Percentiles rank a stretch among this genome's conserved stretches.
Conservation (phyloP, 2,797 vertebrate genomes). For the Poeciliopsis infans region DNA sequence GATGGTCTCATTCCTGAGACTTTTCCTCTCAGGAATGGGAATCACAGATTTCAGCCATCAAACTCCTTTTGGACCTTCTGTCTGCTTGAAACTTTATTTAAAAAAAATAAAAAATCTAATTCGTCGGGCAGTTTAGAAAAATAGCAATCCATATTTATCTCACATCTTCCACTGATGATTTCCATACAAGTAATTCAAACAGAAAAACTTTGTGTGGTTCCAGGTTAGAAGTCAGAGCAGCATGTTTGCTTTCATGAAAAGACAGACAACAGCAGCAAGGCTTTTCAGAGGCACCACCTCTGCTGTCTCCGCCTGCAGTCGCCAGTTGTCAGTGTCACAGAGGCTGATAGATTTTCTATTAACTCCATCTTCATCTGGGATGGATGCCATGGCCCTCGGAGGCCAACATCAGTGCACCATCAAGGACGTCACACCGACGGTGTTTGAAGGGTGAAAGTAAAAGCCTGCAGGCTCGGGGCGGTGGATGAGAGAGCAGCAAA, state of each 20-base stretch:
- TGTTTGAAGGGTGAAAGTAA: constrained; percentile 44
- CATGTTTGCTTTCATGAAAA: constrained; percentile 11
- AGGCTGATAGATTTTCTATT: constrained; percentile 55
- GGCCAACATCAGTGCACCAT: constrained; percentile 23
- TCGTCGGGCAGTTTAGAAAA: not conserved
- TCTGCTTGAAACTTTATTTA: not conserved
- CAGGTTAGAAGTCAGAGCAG: not conserved
- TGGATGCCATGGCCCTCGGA: constrained; percentile 28
- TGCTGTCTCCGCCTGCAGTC: constrained; percentile 22
- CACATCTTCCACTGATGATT: not conserved
- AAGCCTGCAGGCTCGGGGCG: constrained; percentile 23
- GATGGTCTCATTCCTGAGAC: not conserved
- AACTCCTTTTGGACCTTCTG: not conserved
- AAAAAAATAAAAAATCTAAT: not conserved
- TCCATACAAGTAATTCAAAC: not conserved
- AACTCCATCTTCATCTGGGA: constrained; percentile 52
- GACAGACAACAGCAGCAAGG: constrained; percentile 2
- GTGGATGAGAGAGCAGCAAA: constrained; percentile 12
- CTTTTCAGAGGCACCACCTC: constrained; percentile 15
- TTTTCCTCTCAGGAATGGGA: not conserved
- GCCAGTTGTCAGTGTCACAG: constrained; percentile 44
- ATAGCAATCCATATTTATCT: not conserved
- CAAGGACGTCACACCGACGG: constrained; percentile 30
- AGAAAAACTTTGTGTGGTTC: not conserved
- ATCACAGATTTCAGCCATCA: not conserved